These are phyloP conservation scores for Neostethus bicornis DNA, from an alignment of 2,797 vertebrate species.

Conservation along the genomic window DNA sequence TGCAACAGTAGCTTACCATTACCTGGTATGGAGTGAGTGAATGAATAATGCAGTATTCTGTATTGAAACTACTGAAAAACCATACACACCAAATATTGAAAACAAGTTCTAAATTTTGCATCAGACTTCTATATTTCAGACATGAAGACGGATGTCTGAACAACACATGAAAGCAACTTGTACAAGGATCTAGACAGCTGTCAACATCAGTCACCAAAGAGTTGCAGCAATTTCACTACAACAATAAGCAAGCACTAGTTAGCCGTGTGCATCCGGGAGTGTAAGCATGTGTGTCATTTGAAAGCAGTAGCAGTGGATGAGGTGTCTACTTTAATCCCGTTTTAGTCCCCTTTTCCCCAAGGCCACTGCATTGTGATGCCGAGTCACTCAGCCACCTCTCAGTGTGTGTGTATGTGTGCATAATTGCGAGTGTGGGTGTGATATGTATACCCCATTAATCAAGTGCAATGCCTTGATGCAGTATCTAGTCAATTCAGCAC, in stretches of 20 bases:
- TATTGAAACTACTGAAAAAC: not conserved
- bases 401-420: conserved; percentile 15
- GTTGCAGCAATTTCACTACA: conserved; percentile 17
- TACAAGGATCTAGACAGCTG: conserved; percentile 2
- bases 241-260: conserved; percentile 20
- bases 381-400: conserved; percentile 67
- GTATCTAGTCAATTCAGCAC: conserved; percentile 63
- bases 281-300: conserved; percentile 12
- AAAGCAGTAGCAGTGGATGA: conserved; percentile 59
- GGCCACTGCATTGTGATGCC: conserved; percentile 74
- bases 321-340: conserved; percentile 70
- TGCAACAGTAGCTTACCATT: no score
- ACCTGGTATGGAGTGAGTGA: no score
- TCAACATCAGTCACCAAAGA: conserved; percentile 10
- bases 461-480: conserved; percentile 63
- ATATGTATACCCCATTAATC: conserved; percentile 68
- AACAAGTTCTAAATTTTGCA: conserved; percentile 1
- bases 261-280: conserved; percentile 7
- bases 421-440: conserved; percentile 5
- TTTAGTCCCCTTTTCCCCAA: conserved; percentile 65
- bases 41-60: no score
- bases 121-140: conserved; percentile 1
- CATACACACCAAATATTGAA: not conserved
- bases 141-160: not conserved
- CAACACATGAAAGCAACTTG: conserved; percentile 2